Percentiles rank a stretch among this genome's conserved stretches.
These are phyloP conservation scores for Dendrolimus pini DNA, from an alignment of 2,888 invertebrate species.

Conservation along the genomic window DNA sequence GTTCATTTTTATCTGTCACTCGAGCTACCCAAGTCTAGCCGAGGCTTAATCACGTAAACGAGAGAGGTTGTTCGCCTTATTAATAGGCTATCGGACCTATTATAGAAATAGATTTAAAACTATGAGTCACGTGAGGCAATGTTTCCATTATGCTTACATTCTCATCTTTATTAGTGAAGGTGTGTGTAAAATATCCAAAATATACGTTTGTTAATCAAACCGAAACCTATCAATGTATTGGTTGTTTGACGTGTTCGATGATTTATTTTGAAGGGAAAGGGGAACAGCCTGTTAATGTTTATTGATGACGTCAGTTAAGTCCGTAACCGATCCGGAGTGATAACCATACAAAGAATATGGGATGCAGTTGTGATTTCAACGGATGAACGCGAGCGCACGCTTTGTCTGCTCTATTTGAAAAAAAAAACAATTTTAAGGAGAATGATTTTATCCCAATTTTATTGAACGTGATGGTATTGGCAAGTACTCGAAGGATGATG, in stretches of 20 bases:
- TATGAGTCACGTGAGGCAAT: too few species aligned
- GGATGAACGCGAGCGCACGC: conserved; percentile 3
- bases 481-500: too few species aligned
- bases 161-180: too few species aligned
- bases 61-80: too few species aligned
- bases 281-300: conserved; percentile 16
- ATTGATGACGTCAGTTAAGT: conserved; percentile 26
- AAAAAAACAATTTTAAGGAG: conserved; percentile 2
- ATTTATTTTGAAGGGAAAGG: conserved; percentile 13
- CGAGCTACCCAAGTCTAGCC: too few species aligned
- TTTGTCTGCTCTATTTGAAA: conserved; percentile 14
- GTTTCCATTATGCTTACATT: too few species aligned
- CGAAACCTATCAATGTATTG: conserved; percentile 3
- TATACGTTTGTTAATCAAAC: conserved; percentile 2
- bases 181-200: too few species aligned
- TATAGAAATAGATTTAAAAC: too few species aligned
- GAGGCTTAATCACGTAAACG: too few species aligned
- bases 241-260: conserved; percentile 10
- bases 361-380: conserved; percentile 21
- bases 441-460: background rate
- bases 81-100: too few species aligned
- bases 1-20: too few species aligned
- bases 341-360: conserved; percentile 27
- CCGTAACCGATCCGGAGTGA: conserved; percentile 29
- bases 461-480: background rate